Evolutionary conservation across 2,113 vertebrate species (phyloP), one percentile per base, ranked within the genome.

Genomic region (Stercorarius parasiticus): DNA sequence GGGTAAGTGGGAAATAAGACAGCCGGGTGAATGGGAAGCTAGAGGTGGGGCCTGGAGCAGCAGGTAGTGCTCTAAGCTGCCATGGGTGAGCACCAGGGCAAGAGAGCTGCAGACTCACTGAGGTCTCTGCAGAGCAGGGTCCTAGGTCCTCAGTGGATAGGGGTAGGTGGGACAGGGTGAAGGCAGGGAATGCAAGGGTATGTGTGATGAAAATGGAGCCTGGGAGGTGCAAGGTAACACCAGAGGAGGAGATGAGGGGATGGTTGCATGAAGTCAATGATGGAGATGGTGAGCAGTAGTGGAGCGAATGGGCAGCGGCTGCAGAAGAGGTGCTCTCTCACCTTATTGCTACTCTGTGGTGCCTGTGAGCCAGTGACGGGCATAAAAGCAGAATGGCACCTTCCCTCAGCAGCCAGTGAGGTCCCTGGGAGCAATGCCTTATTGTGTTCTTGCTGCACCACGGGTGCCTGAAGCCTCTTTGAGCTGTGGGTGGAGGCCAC

Each of bases 231-330:
- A 13, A 62, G 18, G 8, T 27, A 36, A 7, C 30, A 11, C 1
- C 12, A 11, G 49, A 29, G 47, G 47, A 64, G 38, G 15, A 94
- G 38, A 18, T 36, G 52, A 3, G 8, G 38, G 6, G 1, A 15
- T 29, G 53, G 10, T 9, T 42, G 2, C 11, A 25, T 15, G 77
- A 43, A 84, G 32, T 29, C 22, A 5, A 2, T 3, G 20, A 20
- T 0, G 49, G 71, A n/a, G 26, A 50, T 1, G 12, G 23, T 14
- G 66, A 83, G 53, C 47, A 32, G 42, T 17, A 22, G n/a, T 2
- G 14, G 30, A 45, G 16, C 0, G 2, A 85, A 65, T 1, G 3
- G 13, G 8, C 72, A 36, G 53, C 8, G 6, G 53, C 61, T 58
- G 74, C 42, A 26, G 49, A 38, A 80, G 76, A 34, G 38, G 2